Evolutionary conservation across 2,888 invertebrate species (phyloP).

Genomic region (Eristalis intricaria): DNA sequence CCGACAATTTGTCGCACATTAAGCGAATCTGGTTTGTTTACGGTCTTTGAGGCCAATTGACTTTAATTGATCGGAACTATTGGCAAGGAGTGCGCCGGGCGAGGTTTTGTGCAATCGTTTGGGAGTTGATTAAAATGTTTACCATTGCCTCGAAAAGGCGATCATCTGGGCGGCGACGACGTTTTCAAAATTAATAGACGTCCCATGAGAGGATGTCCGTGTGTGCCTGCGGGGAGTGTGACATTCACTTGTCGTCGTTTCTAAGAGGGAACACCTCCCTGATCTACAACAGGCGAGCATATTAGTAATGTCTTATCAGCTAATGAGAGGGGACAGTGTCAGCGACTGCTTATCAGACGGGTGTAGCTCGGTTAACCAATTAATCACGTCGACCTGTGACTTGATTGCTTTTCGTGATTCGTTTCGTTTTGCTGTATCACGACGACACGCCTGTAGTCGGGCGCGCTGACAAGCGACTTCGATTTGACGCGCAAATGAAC

Average conservation of each 20-base stretch:
- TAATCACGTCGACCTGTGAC: slow-evolving; percentile 14
- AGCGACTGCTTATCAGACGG: not conserved
- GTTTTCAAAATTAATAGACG: not conserved
- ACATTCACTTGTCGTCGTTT: not conserved
- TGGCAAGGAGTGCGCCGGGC: slow-evolving; percentile 15
- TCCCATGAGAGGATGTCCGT: not conserved
- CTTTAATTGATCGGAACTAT: slow-evolving; percentile 55
- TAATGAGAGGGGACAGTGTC: not conserved
- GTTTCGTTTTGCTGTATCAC: not conserved
- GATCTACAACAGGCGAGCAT: too few relatives aligned
- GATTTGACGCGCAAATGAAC: not conserved
- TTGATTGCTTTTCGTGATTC: not conserved
- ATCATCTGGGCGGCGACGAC: not conserved
- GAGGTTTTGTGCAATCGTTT: slow-evolving; percentile 13
- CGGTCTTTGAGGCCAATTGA: slow-evolving; percentile 37
- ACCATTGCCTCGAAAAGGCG: slow-evolving; percentile 1
- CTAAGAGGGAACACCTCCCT: too few relatives aligned
- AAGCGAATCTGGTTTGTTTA: slow-evolving; percentile 33
- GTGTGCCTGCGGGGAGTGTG: not conserved
- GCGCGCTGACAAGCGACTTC: not conserved
- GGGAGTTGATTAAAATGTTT: slow-evolving; percentile 43
- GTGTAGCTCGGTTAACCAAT: not conserved
- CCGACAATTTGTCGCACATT: slow-evolving; percentile 54
- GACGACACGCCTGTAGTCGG: not conserved
- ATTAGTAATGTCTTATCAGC: not conserved